These are phyloP conservation scores for Scyliorhinus canicula DNA, from an alignment of 2,797 vertebrate species.

Conservation along the genomic window DNA sequence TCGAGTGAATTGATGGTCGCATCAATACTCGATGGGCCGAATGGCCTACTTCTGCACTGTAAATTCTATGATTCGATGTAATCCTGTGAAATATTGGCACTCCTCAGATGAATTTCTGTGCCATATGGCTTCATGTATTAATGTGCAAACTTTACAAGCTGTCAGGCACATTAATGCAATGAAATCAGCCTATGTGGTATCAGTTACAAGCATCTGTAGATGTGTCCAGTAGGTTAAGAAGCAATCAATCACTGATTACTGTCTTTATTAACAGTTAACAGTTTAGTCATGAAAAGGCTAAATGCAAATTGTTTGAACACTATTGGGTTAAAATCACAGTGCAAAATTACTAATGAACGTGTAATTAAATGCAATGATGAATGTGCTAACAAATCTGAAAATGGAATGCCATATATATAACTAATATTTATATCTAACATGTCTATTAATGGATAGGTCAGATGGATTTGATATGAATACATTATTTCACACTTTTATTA, in stretches of 20 bases:
- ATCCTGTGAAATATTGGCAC: too few species aligned
- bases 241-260: not conserved
- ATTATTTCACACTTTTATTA: not conserved
- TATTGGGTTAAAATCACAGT: not conserved
- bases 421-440: too few species aligned
- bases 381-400: not conserved
- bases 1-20: too few species aligned
- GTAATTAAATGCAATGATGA: not conserved
- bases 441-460: not conserved
- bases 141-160: not conserved
- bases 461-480: not conserved
- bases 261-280: not conserved
- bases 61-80: too few species aligned
- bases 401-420: not conserved
- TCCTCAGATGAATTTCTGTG: not conserved
- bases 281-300: not conserved
- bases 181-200: not conserved
- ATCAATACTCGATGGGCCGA: too few species aligned
- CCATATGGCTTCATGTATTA: not conserved
- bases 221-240: not conserved
- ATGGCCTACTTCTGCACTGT: too few species aligned
- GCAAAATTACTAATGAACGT: not conserved
- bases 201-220: not conserved
- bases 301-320: not conserved
- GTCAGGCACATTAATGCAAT: not conserved